Conservation (phyloP, 2,113 vertebrate genomes). For the Antidorcas marsupialis region DNA sequence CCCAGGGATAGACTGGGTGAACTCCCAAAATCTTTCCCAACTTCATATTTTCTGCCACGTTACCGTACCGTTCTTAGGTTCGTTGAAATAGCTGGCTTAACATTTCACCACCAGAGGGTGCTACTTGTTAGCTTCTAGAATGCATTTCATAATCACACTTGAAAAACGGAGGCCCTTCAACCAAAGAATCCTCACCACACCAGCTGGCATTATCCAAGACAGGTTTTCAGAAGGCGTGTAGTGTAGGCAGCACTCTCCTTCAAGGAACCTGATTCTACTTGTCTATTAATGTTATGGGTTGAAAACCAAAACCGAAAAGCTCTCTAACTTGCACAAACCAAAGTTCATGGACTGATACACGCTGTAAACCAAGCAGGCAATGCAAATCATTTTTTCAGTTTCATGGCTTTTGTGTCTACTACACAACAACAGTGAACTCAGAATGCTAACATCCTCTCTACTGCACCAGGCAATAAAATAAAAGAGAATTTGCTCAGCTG, state of each 20-base stretch:
- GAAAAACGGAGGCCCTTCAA: not conserved
- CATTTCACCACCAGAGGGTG: conserved; percentile 65
- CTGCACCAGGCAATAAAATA: not conserved
- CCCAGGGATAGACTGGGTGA: not conserved
- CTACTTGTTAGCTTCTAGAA: not conserved
- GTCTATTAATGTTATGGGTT: not conserved
- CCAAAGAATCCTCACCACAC: rapidly evolving
- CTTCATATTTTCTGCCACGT: not conserved
- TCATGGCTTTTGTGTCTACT: not conserved
- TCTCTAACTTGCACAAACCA: not conserved
- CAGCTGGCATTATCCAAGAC: not conserved
- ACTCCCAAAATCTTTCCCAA: conserved; percentile 15
- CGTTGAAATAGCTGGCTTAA: not conserved
- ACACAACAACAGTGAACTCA: not conserved
- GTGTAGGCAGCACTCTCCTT: rapidly evolving
- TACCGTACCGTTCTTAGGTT: not conserved
- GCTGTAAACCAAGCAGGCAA: not conserved
- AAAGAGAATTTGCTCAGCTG: not conserved
- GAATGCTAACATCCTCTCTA: not conserved
- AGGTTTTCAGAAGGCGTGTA: not conserved
- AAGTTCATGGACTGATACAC: not conserved
- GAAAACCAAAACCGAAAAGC: not conserved
- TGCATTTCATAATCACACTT: not conserved
- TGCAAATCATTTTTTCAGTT: not conserved
- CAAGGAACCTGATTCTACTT: not conserved